A percentile compares a stretch with the other conserved stretches of the same genome.
These are phyloP conservation scores for Petaurus breviceps DNA, from an alignment of 2,113 vertebrate species.

Conservation along the genomic window DNA sequence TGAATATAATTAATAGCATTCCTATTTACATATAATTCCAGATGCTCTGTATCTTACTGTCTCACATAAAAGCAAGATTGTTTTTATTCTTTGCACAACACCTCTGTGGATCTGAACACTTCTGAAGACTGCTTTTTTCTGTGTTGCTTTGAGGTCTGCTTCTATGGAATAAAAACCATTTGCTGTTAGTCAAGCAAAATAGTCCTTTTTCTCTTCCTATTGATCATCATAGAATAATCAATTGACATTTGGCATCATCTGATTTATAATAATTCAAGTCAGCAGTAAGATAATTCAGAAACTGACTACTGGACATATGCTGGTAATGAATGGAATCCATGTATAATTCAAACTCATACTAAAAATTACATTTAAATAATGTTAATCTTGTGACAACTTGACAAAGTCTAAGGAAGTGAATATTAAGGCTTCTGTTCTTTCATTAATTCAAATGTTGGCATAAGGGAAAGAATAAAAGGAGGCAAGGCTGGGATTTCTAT, in stretches of 20 bases:
- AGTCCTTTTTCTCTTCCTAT: conserved; percentile 72
- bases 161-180: conserved; percentile 74
- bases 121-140: neutral
- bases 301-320: conserved; percentile 76
- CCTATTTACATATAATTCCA: conserved; percentile 37
- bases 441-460: neutral
- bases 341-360: conserved; percentile 80
- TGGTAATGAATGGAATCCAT: conserved; percentile 82
- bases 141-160: conserved; percentile 58
- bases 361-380: conserved; percentile 81
- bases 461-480: neutral
- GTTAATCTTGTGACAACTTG: conserved; percentile 75
- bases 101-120: conserved; percentile 21
- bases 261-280: conserved; percentile 84
- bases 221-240: conserved; percentile 82
- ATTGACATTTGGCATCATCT: conserved; percentile 81
- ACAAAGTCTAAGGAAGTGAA: conserved; percentile 73
- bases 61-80: neutral
- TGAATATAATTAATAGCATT: neutral
- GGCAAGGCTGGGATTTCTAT: neutral
- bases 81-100: conserved; percentile 33
- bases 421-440: conserved; percentile 61
- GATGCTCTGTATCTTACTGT: conserved; percentile 16
- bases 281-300: conserved; percentile 82
- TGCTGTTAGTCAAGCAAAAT: conserved; percentile 75